Evolutionary conservation across 2,888 invertebrate species (phyloP).

Genomic region (Halictus ligatus): DNA sequence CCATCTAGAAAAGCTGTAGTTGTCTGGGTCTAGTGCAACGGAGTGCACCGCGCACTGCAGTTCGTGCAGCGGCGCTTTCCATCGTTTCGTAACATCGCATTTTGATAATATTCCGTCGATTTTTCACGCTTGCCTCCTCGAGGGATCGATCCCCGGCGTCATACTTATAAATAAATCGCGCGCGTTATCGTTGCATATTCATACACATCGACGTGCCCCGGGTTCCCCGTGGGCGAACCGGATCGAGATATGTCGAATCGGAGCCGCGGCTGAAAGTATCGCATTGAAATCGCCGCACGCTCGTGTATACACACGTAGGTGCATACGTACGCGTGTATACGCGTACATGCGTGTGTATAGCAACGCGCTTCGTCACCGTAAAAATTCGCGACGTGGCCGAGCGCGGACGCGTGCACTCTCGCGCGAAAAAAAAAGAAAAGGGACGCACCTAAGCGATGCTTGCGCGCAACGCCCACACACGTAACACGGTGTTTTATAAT

Average conservation of each 20-base stretch:
- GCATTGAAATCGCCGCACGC: constrained; percentile 74
- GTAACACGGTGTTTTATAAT: constrained; percentile 81
- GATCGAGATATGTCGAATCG: constrained; percentile 83
- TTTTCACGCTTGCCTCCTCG: constrained; percentile 64
- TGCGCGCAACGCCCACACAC: constrained; percentile 74
- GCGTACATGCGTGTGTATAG: neutral
- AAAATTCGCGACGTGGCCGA: constrained; percentile 55
- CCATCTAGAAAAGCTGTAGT: no score
- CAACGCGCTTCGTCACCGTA: constrained; percentile 57
- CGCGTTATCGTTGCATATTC: constrained; percentile 83
- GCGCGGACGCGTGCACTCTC: constrained; percentile 32
- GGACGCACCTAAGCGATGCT: constrained; percentile 55
- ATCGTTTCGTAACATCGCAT: constrained; percentile 61
- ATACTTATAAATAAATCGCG: constrained; percentile 83
- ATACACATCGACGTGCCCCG: constrained; percentile 76
- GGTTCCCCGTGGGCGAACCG: constrained; percentile 83
- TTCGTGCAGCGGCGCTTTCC: constrained; percentile 52
- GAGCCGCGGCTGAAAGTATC: constrained; percentile 77
- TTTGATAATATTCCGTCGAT: constrained; percentile 64
- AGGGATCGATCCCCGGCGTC: constrained; percentile 78
- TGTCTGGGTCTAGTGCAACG: neutral
- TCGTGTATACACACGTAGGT: neutral
- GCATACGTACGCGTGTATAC: neutral
- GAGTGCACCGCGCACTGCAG: constrained; percentile 3
- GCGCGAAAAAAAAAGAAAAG: constrained; percentile 39